phyloP scores from a whole-genome alignment of 2,888 invertebrate genomes.

The Kryphioiulus occultus region DNA sequence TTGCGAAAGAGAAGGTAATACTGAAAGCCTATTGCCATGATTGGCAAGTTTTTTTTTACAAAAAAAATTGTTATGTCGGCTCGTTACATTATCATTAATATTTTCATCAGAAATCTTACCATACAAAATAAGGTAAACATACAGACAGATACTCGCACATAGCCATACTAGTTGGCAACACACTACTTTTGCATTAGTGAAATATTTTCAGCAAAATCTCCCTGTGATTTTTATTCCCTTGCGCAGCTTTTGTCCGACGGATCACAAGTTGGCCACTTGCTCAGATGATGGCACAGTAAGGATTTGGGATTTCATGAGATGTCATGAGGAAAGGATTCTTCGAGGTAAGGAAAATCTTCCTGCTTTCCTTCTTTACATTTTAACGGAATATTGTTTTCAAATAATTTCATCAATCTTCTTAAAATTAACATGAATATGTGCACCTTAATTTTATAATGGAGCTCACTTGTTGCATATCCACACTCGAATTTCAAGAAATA shows the following conservation, averaged over 20 bases:
- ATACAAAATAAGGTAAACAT: background rate
- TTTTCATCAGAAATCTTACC: background rate
- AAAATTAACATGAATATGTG: too few relatives aligned
- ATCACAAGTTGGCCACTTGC: constrained; percentile 98
- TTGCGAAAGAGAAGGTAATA: too few relatives aligned
- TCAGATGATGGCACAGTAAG: constrained; percentile 99
- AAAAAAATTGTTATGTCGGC: too few relatives aligned
- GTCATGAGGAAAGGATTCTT: constrained; percentile 91
- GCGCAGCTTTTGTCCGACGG: constrained; percentile 96
- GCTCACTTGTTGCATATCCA: too few relatives aligned
- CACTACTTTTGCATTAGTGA: background rate
- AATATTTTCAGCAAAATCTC: background rate
- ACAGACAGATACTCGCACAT: background rate
- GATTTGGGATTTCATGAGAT: constrained; percentile 98
- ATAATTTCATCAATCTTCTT: too few relatives aligned
- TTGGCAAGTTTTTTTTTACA: too few relatives aligned
- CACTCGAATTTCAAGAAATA: too few relatives aligned
- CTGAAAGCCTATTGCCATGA: too few relatives aligned
- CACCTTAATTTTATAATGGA: too few relatives aligned
- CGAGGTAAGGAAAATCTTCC: constrained; percentile 63
- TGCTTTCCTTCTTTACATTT: too few relatives aligned
- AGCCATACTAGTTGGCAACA: background rate
- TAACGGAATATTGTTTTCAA: too few relatives aligned
- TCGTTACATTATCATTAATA: background rate
- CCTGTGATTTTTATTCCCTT: constrained; percentile 44